Evolutionary conservation across 2,113 vertebrate species (phyloP).

Genomic region (Taxidea taxus): DNA sequence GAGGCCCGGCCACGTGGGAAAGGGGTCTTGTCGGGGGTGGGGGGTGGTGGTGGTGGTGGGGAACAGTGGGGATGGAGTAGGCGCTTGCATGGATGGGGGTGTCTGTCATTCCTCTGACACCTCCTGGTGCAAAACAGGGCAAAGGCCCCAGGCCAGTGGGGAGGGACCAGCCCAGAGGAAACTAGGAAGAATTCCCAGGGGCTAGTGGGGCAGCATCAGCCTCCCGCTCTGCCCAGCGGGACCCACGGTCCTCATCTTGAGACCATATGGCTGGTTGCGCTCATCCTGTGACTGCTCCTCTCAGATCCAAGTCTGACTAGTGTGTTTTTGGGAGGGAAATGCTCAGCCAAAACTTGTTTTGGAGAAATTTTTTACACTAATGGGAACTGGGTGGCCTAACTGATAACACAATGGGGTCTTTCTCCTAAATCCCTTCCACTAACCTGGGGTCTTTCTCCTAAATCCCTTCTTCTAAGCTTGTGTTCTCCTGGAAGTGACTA

Average conservation of each 20-base stretch:
- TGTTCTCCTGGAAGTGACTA: not conserved
- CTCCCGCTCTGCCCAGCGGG: not conserved
- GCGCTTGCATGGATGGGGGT: not conserved
- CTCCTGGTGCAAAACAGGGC: constrained; percentile 6
- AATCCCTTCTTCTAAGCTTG: not conserved
- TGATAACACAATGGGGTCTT: not conserved
- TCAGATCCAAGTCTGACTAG: not conserved
- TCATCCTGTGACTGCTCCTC: not conserved
- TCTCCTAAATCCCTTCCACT: not conserved
- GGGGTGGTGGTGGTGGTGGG: no score
- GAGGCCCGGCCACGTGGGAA: not conserved
- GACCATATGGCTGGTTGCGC: not conserved
- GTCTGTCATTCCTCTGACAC: not conserved
- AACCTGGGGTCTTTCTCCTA: not conserved
- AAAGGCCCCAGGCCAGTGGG: not conserved
- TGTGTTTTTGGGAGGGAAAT: not conserved
- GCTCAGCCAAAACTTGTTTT: not conserved
- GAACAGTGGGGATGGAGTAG: not conserved
- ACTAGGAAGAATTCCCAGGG: not conserved
- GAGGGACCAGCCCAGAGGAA: not conserved
- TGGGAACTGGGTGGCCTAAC: not conserved
- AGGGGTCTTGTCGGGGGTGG: not conserved
- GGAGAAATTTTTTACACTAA: not conserved
- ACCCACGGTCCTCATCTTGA: not conserved
- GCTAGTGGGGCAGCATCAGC: not conserved